Evolutionary conservation across 2,113 vertebrate species (phyloP).

Genomic region (Ceuthmochares aereus): DNA sequence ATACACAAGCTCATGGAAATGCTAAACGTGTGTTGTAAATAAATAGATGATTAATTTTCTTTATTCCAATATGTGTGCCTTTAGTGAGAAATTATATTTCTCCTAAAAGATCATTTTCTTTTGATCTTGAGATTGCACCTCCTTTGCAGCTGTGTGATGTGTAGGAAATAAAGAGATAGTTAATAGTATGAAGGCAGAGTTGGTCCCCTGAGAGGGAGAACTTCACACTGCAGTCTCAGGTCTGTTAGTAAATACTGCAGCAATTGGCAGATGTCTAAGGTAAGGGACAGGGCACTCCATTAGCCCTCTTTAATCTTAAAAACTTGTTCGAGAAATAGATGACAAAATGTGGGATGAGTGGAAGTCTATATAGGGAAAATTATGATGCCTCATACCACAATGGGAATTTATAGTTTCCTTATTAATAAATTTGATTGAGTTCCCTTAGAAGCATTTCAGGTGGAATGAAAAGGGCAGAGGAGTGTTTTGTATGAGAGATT

Average conservation of each 20-base stretch:
- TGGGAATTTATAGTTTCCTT: background rate
- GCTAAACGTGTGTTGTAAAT: constrained; percentile 54
- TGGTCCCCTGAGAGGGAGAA: background rate
- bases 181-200: constrained; percentile 1
- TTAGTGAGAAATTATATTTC: constrained; percentile 17
- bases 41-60: constrained; percentile 52
- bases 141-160: constrained; percentile 4
- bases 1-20: constrained; percentile 56
- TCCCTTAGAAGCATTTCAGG: constrained; percentile 42
- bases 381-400: background rate
- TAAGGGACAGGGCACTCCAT: background rate
- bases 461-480: constrained; percentile 46
- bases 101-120: constrained; percentile 20
- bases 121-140: background rate
- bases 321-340: background rate
- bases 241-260: background rate
- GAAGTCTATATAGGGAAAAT: background rate
- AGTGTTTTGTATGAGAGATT: constrained; percentile 60
- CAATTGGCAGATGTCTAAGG: background rate
- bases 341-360: background rate
- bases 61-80: background rate
- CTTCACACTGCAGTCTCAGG: background rate
- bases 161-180: constrained; percentile 19
- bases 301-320: background rate
- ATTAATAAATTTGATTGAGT: constrained; percentile 52